Conservation (phyloP, 2,888 invertebrate genomes). For the Morpho helenor region DNA sequence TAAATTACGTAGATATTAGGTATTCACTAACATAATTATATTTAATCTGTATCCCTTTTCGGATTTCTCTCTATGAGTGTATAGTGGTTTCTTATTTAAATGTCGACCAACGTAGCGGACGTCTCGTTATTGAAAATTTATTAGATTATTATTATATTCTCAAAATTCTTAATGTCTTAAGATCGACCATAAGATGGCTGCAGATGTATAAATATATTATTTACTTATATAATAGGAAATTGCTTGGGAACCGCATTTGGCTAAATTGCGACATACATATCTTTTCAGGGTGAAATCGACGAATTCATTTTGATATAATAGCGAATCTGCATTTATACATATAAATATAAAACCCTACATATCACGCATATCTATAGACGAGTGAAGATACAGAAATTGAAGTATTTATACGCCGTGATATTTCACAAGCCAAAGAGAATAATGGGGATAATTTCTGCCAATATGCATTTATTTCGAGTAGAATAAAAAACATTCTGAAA, state of each 20-base stretch:
- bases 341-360: conserved; percentile 52
- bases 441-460: conserved; percentile 49
- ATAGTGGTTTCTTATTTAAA: conserved; percentile 77
- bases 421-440: conserved; percentile 75
- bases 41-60: conserved; percentile 77
- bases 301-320: conserved; percentile 41
- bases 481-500: conserved; percentile 41
- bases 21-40: conserved; percentile 76
- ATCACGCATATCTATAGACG: conserved; percentile 58
- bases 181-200: conserved; percentile 77
- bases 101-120: conserved; percentile 78
- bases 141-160: conserved; percentile 73
- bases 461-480: conserved; percentile 60
- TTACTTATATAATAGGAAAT: conserved; percentile 72
- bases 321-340: conserved; percentile 32
- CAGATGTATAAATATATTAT: conserved; percentile 72
- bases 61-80: conserved; percentile 79
- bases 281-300: conserved; percentile 60
- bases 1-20: conserved; percentile 70
- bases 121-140: conserved; percentile 77
- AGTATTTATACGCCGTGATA: conserved; percentile 73
- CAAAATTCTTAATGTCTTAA: conserved; percentile 56
- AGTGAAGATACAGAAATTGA: conserved; percentile 41
- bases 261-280: conserved; percentile 57
- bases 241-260: conserved; percentile 62